Base-by-base conservation (phyloP, 2,888 invertebrate genomes). In the Ormyrus pomaceus region DNA sequence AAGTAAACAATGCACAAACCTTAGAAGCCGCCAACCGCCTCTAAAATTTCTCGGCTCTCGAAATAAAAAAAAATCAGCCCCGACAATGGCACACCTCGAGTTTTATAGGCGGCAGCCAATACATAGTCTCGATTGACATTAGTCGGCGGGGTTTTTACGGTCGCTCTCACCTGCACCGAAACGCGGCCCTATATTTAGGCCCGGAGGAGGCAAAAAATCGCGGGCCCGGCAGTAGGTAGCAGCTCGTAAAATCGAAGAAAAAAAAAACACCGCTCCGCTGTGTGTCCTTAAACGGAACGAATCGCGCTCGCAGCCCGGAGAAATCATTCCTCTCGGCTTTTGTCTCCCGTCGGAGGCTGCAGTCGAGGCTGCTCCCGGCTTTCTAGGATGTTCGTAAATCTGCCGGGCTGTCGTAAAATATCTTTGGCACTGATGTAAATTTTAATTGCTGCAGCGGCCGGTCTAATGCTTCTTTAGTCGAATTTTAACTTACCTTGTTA, bases 241-340 rank as follows among this genome's bases (percentile, higher is more conserved):
- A 70, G 77, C 70, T 77, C 77, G 70, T 70, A 77, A 77, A 77
- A 50, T 76, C 61, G 61, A 68, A 13, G 53, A 53, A 68, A 34
- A 34, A 34, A 34, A 34, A 34, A 34, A 34, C 1, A 34, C 34
- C 34, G 19, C 8, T 9, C 13, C 48, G 34, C 50, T n/a, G 13
- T 34, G 19, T 10, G 19, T 45, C 53, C 46, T 56, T 58, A 50
- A 55, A 64, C 50, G 53, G 53, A 75, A 75, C 76, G 34, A 76
- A 76, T 76, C 13, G 62, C 8, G 53, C 1, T 1, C 19, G 9
- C 13, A 19, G 53, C 45, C 34, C 13, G 6, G 2, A 34, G 11
- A 11, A 34, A 34, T 66, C 11, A 51, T 50, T 50, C 13, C 7
- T 65, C 51, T 65, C 51, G 46, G 11, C 48, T 64, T 64, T 48